Base-by-base conservation (phyloP, 2,888 invertebrate species). In the Subacronicta megacephala region DNA sequence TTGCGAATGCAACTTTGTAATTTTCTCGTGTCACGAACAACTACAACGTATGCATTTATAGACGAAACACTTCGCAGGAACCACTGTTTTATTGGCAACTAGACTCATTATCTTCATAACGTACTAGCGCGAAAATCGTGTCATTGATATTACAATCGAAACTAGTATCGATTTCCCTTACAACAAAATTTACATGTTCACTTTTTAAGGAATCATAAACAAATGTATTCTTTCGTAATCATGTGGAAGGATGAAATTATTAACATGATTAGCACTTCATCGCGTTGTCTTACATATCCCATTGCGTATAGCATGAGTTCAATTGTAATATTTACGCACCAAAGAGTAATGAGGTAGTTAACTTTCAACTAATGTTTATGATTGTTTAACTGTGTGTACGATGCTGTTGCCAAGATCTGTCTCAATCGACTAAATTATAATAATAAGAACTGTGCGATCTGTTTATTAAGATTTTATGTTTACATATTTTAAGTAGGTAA, bases 1-100 rank as follows among this genome's bases (percentile, higher is more conserved):
- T 87, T 87, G 82, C 83, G 68, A 86, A 78, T 86, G 82, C 86
- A 84, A 84, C 83, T 81, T 80, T 76, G 83, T 84, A 87, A 90
- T 90, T 87, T 84, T 81, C 84, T 82, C 81, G 70, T 82, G 82
- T 84, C 87, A 88, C 87, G 86, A 83, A 82, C 74, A 57, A 61
- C 63, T 70, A 63, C 64, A 69, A 76, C 67, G 71, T 69, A 72
- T 77, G 76, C 66, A 78, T 75, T 64, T 62, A 46, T 62, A 55
- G 62, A 53, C 62, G 49, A 77, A 75, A 70, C 69, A 73, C 62
- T 70, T 69, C 70, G 58, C 56, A 41, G 65, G 65, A 64, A 59
- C 53, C 44, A 61, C 62, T 68, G 63, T 72, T 74, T 69, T 53
- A 63, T 68, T 77, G 63, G 57, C 58, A 76, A 78, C 68, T 59